Conservation (phyloP, 92 coral and sea anemone species). For the Epizoanthus rinbou region DNA sequence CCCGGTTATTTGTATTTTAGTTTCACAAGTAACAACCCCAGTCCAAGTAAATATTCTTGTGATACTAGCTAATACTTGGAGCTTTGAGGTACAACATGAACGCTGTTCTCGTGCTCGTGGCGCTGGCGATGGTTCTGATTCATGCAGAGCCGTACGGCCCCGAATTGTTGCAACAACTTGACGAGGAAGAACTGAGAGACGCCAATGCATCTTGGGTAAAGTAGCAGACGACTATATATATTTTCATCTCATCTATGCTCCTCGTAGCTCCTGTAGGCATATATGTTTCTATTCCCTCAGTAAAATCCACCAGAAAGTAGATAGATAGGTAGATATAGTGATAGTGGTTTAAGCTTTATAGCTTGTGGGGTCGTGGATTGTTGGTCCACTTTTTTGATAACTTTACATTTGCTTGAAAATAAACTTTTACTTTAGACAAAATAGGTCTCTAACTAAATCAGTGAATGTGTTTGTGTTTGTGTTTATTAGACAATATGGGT, state of each 20-base stretch:
- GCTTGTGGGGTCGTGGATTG: too few relatives aligned
- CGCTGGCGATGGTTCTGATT: not conserved
- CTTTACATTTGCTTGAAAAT: too few relatives aligned
- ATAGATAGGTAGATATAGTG: too few relatives aligned
- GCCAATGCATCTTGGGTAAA: not conserved
- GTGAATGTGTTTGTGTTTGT: too few relatives aligned
- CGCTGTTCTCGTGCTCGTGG: not conserved
- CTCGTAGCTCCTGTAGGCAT: not conserved
- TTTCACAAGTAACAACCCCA: not conserved
- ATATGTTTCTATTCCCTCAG: too few relatives aligned
- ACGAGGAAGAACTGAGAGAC: not conserved
- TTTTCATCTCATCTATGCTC: not conserved
- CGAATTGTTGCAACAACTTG: not conserved
- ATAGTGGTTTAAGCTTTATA: too few relatives aligned
- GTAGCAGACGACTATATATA: not conserved
- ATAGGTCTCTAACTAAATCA: too few relatives aligned
- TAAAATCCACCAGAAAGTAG: too few relatives aligned
- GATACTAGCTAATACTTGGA: not conserved
- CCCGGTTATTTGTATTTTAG: not conserved
- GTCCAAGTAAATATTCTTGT: not conserved
- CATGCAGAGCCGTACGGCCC: not conserved
- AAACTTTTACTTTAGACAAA: too few relatives aligned
- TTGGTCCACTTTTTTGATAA: too few relatives aligned
- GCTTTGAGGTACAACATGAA: not conserved
- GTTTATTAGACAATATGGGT: too few relatives aligned